phyloP scores from a whole-genome alignment of 2,888 invertebrate species.

The Drosophila colorata region DNA sequence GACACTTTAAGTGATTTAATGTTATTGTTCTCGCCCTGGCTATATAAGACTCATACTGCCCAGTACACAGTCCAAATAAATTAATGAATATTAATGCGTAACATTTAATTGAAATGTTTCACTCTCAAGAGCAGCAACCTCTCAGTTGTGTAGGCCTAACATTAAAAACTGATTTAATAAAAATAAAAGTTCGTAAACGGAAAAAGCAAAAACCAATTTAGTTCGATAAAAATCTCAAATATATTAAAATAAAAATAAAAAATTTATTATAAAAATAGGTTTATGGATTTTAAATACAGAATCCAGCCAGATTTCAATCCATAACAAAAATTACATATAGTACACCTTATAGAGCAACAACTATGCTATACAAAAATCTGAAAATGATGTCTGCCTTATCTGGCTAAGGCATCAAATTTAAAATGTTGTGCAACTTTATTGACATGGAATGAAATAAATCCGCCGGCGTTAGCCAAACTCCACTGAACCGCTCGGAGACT shows the following conservation, averaged over 20 bases:
- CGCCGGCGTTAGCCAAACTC: slow-evolving; percentile 18
- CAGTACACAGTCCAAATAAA: slow-evolving; percentile 30
- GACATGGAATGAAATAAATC: slow-evolving; percentile 49
- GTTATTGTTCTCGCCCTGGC: slow-evolving; percentile 73
- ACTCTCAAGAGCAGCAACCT: slow-evolving; percentile 1
- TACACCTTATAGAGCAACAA: too few relatives aligned
- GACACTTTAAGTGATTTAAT: slow-evolving; percentile 85
- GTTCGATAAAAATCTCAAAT: background rate
- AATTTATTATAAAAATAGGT: background rate
- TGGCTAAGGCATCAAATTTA: slow-evolving; percentile 17
- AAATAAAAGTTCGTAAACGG: background rate
- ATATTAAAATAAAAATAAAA: background rate
- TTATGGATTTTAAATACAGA: too few relatives aligned
- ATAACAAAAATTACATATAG: too few relatives aligned
- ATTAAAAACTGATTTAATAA: slow-evolving; percentile 28
- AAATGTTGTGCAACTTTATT: slow-evolving; percentile 35
- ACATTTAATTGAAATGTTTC: slow-evolving; percentile 69
- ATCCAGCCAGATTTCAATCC: too few relatives aligned
- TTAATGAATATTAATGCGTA: slow-evolving; percentile 76
- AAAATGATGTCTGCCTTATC: slow-evolving; percentile 1
- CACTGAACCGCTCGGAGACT: slow-evolving; percentile 12
- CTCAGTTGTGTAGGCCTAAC: background rate
- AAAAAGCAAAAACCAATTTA: background rate
- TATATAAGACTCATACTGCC: slow-evolving; percentile 3
- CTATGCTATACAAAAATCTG: background rate